phyloP scores from a whole-genome alignment of 2,888 invertebrate species.

The Tyria jacobaeae region DNA sequence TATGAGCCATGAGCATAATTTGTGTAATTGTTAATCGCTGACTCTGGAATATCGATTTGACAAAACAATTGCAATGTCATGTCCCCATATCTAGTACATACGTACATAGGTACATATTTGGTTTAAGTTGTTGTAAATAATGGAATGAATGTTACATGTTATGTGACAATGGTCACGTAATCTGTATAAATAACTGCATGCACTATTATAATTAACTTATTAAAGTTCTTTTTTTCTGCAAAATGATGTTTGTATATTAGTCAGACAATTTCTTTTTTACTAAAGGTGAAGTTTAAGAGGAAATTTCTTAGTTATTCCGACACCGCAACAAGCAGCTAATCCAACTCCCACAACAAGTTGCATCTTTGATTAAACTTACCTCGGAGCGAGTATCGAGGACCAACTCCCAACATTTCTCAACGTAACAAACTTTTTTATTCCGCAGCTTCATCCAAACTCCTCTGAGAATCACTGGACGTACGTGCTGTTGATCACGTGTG shows the following conservation, averaged over 20 bases:
- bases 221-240: too few relatives aligned
- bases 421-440: conserved; percentile 26
- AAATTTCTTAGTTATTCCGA: conserved; percentile 5
- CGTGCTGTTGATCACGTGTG: conserved; percentile 22
- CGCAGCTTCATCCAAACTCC: conserved; percentile 30
- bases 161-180: too few relatives aligned
- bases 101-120: too few relatives aligned
- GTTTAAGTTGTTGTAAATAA: too few relatives aligned
- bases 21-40: too few relatives aligned
- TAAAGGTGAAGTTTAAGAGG: neutral
- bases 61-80: too few relatives aligned
- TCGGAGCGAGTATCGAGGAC: conserved; percentile 7
- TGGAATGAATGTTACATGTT: too few relatives aligned
- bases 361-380: conserved; percentile 20
- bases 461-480: conserved; percentile 21
- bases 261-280: neutral
- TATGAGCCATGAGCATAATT: too few relatives aligned
- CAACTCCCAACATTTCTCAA: conserved; percentile 25
- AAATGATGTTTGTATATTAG: neutral
- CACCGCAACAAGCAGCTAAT: conserved; percentile 13
- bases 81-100: too few relatives aligned
- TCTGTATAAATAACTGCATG: too few relatives aligned
- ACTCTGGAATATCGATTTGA: too few relatives aligned
- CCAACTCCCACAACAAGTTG: conserved; percentile 9
- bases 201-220: too few relatives aligned